phyloP scores from a whole-genome alignment of 2,113 vertebrate species.

The Phoenicopterus ruber region DNA sequence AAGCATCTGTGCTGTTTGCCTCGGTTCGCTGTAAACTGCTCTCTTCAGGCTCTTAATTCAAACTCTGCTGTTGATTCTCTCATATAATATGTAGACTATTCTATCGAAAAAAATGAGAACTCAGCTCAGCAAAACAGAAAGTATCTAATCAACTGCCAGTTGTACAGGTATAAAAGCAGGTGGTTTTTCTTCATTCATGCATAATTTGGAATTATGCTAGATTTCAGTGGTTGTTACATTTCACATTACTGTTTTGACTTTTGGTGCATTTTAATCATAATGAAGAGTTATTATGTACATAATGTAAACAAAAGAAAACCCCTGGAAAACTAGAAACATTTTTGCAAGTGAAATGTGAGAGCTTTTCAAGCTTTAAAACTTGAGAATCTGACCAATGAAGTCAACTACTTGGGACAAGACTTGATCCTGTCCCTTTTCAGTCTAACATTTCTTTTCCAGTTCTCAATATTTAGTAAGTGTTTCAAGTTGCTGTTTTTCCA shows the following conservation, averaged over 20 bases:
- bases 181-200: background rate
- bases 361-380: background rate
- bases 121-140: background rate
- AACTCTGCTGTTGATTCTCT: conserved; percentile 37
- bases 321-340: background rate
- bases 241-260: background rate
- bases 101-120: background rate
- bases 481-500: background rate
- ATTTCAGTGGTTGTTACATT: background rate
- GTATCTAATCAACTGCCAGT: background rate
- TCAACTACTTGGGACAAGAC: background rate
- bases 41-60: conserved; percentile 46
- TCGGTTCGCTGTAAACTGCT: background rate
- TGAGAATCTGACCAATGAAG: background rate
- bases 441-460: background rate
- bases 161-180: background rate
- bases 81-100: background rate
- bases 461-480: background rate
- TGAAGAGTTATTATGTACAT: background rate
- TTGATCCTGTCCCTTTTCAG: background rate
- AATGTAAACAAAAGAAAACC: background rate
- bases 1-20: conserved; percentile 45
- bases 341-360: background rate
- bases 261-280: background rate
- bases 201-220: background rate